These are phyloP conservation scores for Dasyurus viverrinus DNA, from an alignment of 2,113 vertebrate genomes.

Conservation along the genomic window DNA sequence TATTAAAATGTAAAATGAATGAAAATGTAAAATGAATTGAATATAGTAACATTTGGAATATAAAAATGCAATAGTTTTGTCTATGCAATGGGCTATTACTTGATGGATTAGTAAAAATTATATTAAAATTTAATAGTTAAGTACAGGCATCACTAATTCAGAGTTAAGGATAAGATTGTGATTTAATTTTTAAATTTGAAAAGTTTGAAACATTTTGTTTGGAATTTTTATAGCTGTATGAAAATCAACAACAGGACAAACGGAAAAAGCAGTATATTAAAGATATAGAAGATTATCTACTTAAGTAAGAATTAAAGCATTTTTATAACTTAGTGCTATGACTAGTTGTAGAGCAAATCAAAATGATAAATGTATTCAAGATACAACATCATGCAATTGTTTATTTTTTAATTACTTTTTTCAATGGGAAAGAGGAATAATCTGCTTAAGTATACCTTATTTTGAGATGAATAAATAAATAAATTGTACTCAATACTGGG, in stretches of 20 bases:
- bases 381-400: too few relatives aligned
- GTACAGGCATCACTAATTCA: background rate
- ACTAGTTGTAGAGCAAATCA: background rate
- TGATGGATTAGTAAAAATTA: too few relatives aligned
- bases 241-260: constrained; percentile 84
- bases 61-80: background rate
- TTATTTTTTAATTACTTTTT: too few relatives aligned
- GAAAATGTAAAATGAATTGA: background rate
- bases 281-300: constrained; percentile 87
- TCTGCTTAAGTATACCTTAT: too few relatives aligned
- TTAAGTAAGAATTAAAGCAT: constrained; percentile 83
- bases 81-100: too few relatives aligned
- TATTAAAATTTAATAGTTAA: too few relatives aligned
- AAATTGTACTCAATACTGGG: too few relatives aligned
- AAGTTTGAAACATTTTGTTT: background rate
- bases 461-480: too few relatives aligned
- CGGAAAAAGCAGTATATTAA: constrained; percentile 82
- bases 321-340: background rate
- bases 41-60: background rate
- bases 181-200: background rate
- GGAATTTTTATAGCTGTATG: constrained; percentile 84
- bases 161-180: background rate
- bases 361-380: background rate
- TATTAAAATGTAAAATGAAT: background rate
- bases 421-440: too few relatives aligned